Percentiles rank a stretch among this genome's conserved stretches.
phyloP scores from a whole-genome alignment of 1,140 invertebrate species.

The Holcopasites calliopsidis region DNA sequence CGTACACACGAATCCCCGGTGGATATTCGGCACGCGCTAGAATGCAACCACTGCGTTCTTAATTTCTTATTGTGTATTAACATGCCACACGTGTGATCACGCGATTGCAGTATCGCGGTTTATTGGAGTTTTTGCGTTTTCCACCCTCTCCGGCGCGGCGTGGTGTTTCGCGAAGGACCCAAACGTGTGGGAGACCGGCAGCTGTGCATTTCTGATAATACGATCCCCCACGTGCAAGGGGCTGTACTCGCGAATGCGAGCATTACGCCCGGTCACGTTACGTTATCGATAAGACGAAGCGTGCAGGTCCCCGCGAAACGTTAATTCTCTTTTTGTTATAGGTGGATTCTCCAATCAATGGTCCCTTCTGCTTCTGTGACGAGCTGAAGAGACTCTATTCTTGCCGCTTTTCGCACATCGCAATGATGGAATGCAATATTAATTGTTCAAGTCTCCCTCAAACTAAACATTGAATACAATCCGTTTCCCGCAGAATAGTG shows the following conservation, averaged over 20 bases:
- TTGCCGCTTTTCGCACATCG: too few relatives aligned
- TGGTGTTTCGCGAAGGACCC: slow-evolving; percentile 54
- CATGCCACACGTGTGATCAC: slow-evolving; percentile 75
- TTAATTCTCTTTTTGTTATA: too few relatives aligned
- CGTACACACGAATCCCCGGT: slow-evolving; percentile 5
- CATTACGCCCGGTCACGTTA: slow-evolving; percentile 66
- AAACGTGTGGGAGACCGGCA: slow-evolving; percentile 72
- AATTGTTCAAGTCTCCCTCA: too few relatives aligned
- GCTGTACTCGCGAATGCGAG: slow-evolving; percentile 49
- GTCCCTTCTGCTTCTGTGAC: too few relatives aligned
- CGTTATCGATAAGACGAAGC: slow-evolving; percentile 61
- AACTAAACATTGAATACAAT: too few relatives aligned
- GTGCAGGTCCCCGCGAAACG: slow-evolving; percentile 1
- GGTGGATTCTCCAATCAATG: too few relatives aligned
- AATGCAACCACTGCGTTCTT: slow-evolving; percentile 60
- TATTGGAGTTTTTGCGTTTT: slow-evolving; percentile 66
- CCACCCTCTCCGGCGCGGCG: neutral
- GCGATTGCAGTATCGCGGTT: slow-evolving; percentile 70
- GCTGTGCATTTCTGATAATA: slow-evolving; percentile 73
- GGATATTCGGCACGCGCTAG: slow-evolving; percentile 30
- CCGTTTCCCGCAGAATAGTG: too few relatives aligned
- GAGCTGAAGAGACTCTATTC: too few relatives aligned
- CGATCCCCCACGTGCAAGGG: slow-evolving; percentile 58
- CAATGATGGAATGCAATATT: too few relatives aligned
- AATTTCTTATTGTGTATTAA: slow-evolving; percentile 76